Evolutionary conservation across 2,797 vertebrate genomes (phyloP).

Genomic region (Tragopan temminckii): DNA sequence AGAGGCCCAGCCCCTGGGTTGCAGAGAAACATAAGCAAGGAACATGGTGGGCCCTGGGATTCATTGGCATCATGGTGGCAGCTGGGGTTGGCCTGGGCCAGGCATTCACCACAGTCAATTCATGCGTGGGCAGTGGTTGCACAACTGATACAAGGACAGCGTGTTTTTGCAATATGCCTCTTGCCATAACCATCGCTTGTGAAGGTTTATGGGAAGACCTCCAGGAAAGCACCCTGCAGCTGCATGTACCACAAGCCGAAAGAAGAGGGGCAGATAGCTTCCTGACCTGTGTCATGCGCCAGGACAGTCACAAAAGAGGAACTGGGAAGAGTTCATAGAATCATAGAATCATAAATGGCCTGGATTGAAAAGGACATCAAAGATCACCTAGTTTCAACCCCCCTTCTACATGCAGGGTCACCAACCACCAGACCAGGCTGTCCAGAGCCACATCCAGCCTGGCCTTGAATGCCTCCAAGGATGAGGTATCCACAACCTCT

Average conservation of each 20-base stretch:
- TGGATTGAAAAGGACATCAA: too few relatives aligned
- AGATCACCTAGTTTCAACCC: too few relatives aligned
- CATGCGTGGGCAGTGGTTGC: rapidly evolving
- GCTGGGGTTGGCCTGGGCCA: background rate
- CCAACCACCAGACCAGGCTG: too few relatives aligned
- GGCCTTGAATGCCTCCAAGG: too few relatives aligned
- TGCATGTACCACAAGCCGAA: background rate
- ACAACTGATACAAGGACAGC: background rate
- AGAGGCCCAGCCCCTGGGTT: too few relatives aligned
- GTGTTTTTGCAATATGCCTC: background rate
- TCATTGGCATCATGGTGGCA: background rate
- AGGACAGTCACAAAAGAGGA: background rate
- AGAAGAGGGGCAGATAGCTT: background rate
- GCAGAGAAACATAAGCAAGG: rapidly evolving
- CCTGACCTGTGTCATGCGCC: rapidly evolving
- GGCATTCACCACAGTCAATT: rapidly evolving
- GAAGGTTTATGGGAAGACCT: background rate
- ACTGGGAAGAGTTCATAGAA: background rate
- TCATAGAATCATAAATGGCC: too few relatives aligned
- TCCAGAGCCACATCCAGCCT: too few relatives aligned
- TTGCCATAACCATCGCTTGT: background rate
- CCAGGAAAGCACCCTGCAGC: background rate
- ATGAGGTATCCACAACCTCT: too few relatives aligned
- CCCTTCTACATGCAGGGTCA: too few relatives aligned
- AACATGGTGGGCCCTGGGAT: background rate